A percentile compares a stretch with the other conserved stretches of the same genome.
Evolutionary conservation across 2,888 invertebrate genomes (phyloP).

Genomic region (Pyralis farinalis): DNA sequence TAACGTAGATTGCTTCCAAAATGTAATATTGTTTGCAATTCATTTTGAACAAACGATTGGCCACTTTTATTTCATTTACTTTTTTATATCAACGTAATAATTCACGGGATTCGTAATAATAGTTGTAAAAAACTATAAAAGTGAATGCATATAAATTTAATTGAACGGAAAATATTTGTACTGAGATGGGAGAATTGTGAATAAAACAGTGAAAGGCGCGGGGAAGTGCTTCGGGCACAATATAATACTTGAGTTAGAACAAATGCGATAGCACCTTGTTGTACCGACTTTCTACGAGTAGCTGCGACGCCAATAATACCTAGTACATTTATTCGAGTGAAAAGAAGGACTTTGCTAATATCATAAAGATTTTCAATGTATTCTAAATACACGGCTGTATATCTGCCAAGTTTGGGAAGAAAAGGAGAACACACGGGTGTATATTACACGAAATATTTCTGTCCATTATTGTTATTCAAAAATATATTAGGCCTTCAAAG

Average conservation of each 20-base stretch:
- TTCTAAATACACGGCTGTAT: too few relatives aligned
- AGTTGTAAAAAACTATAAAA: conserved; percentile 42
- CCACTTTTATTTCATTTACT: conserved; percentile 61
- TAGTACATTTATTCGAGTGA: conserved; percentile 37
- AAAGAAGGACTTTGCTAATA: conserved; percentile 19
- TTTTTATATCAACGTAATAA: conserved; percentile 62
- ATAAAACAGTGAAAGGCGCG: conserved; percentile 53
- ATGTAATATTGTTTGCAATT: conserved; percentile 79
- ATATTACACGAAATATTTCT: too few relatives aligned
- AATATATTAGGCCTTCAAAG: too few relatives aligned
- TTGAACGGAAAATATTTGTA: conserved; percentile 59
- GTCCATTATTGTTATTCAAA: too few relatives aligned
- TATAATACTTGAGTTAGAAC: conserved; percentile 62
- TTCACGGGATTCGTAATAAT: conserved; percentile 42
- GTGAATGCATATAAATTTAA: conserved; percentile 63
- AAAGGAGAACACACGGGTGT: too few relatives aligned
- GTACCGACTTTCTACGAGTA: conserved; percentile 49
- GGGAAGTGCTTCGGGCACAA: conserved; percentile 53
- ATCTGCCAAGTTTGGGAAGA: too few relatives aligned
- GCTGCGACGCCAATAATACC: conserved; percentile 53
- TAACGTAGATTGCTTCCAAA: conserved; percentile 79
- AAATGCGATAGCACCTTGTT: conserved; percentile 57
- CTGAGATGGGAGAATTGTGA: conserved; percentile 60
- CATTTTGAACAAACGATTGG: conserved; percentile 73
- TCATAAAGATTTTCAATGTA: too few relatives aligned